Evolutionary conservation across 2,113 vertebrate species (phyloP).

Genomic region (Poecilia latipinna): DNA sequence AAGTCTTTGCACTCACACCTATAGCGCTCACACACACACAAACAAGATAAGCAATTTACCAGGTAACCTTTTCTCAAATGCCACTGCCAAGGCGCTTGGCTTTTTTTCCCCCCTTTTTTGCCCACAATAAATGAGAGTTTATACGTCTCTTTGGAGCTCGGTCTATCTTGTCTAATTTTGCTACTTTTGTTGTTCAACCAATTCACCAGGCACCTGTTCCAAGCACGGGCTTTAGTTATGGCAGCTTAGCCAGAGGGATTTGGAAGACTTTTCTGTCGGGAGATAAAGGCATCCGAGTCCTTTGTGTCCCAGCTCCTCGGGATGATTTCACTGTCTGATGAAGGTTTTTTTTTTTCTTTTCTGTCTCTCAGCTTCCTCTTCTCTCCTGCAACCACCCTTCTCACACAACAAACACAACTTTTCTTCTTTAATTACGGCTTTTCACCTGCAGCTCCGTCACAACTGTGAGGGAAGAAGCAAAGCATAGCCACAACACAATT

Average conservation of each 20-base stretch:
- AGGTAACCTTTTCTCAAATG: conserved; percentile 69
- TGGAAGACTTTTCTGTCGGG: conserved; percentile 53
- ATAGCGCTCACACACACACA: background rate
- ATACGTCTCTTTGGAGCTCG: conserved; percentile 17
- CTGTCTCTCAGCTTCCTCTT: conserved; percentile 42
- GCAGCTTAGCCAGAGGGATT: conserved; percentile 68
- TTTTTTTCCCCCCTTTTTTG: conserved; percentile 54
- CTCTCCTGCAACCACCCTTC: conserved; percentile 19
- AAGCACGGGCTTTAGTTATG: conserved; percentile 63
- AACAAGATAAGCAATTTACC: conserved; percentile 55
- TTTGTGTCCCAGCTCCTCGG: conserved; percentile 60
- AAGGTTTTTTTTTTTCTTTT: conserved; percentile 64
- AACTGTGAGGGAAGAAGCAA: conserved; percentile 52
- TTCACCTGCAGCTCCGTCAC: conserved; percentile 63
- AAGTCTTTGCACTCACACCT: conserved; percentile 3
- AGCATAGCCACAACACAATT: conserved; percentile 65
- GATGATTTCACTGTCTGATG: conserved; percentile 61
- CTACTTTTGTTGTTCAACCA: conserved; percentile 60
- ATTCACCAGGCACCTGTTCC: conserved; percentile 48
- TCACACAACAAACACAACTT: conserved; percentile 63
- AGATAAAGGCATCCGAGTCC: conserved; percentile 63
- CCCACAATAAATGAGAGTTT: conserved; percentile 35
- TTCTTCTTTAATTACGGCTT: conserved; percentile 71
- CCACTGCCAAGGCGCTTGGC: conserved; percentile 45
- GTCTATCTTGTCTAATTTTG: conserved; percentile 45